A percentile compares a stretch with the other conserved stretches of the same genome.
Conservation (phyloP, 2,113 vertebrate genomes). For the Lasiurus cinereus region DNA sequence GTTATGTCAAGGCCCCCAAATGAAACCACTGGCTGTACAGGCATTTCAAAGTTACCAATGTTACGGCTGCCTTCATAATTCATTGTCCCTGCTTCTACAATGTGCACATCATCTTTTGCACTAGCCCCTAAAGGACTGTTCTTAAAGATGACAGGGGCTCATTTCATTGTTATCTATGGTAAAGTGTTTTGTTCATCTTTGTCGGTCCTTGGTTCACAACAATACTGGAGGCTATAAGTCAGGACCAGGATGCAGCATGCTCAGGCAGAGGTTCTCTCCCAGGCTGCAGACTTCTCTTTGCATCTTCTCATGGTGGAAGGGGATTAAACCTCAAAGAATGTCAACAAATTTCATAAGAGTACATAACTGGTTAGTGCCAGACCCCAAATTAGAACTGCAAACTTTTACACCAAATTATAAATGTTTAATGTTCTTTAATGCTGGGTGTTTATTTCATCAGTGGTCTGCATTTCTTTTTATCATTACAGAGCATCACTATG, state of each 20-base stretch:
- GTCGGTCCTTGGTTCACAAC: not conserved
- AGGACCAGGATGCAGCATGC: not conserved
- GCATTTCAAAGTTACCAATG: not conserved
- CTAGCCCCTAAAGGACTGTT: not conserved
- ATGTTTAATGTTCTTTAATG: not conserved
- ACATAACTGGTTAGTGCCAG: not conserved
- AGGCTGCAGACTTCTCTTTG: not conserved
- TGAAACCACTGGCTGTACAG: not conserved
- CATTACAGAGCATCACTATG: not conserved
- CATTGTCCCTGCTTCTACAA: not conserved
- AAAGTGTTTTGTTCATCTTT: not conserved
- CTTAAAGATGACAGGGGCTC: not conserved
- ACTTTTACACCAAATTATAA: not conserved
- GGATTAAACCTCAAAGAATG: not conserved
- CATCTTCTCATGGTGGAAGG: not conserved
- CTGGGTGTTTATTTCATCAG: not conserved
- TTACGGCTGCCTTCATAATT: not conserved
- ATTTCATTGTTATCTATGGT: not conserved
- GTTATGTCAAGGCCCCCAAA: not conserved
- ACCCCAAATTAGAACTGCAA: not conserved
- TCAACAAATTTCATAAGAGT: not conserved
- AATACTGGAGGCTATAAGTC: not conserved
- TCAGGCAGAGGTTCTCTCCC: not conserved
- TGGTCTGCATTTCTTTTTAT: not conserved
- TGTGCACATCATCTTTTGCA: not conserved